Conservation (phyloP, 2,888 invertebrate genomes). For the Baronia brevicornis region DNA sequence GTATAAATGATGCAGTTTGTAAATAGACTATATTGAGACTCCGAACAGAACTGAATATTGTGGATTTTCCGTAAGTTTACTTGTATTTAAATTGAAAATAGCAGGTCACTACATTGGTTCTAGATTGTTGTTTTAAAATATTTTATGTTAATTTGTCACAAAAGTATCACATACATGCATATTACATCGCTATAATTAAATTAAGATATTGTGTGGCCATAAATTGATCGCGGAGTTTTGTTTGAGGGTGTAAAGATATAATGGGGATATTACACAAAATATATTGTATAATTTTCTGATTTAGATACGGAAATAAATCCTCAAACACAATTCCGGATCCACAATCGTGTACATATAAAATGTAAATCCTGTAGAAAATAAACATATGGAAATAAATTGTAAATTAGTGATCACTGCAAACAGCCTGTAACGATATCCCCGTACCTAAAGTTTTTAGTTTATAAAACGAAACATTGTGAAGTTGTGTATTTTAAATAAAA, state of each 20-base stretch:
- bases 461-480: conserved; percentile 71
- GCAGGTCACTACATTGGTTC: conserved; percentile 16
- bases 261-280: conserved; percentile 14
- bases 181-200: conserved; percentile 57
- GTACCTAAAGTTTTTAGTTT: conserved; percentile 73
- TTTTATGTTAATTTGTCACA: conserved; percentile 2
- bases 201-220: conserved; percentile 71
- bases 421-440: conserved; percentile 65
- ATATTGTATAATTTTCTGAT: conserved; percentile 7
- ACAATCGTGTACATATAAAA: conserved; percentile 57
- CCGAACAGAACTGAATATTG: conserved; percentile 30
- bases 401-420: conserved; percentile 62
- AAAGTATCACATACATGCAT: conserved; percentile 25
- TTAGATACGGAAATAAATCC: conserved; percentile 20
- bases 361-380: conserved; percentile 65
- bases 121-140: conserved; percentile 10
- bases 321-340: conserved; percentile 38
- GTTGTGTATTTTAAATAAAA: conserved; percentile 76
- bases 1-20: conserved; percentile 57
- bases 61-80: conserved; percentile 29
- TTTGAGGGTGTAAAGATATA: conserved; percentile 33
- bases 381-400: conserved; percentile 49
- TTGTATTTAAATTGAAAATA: conserved; percentile 11
- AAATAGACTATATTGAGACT: conserved; percentile 54
- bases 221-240: conserved; percentile 40